A percentile compares a stretch with the other conserved stretches of the same genome.
Conservation (phyloP, 2,797 vertebrate species). For the Muscicapa striata region DNA sequence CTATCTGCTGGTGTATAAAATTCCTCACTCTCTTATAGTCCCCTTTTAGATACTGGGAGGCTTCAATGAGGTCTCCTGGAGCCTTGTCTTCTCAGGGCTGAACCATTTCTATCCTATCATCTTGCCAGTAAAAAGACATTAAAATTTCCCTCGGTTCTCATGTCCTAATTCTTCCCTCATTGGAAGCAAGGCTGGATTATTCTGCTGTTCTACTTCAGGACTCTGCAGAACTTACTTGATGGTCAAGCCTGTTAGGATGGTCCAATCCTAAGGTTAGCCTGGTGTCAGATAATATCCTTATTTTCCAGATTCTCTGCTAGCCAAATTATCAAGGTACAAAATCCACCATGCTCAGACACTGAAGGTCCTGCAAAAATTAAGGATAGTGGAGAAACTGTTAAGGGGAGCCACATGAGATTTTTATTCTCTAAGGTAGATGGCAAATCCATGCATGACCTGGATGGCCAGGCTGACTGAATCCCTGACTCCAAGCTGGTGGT, state of each 20-base stretch:
- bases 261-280: not conserved
- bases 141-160: not conserved
- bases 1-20: not conserved
- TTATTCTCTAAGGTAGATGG: not conserved
- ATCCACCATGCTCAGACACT: not conserved
- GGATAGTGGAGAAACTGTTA: not conserved
- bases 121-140: not conserved
- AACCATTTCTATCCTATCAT: not conserved
- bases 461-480: not conserved
- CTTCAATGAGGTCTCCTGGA: rapidly evolving
- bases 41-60: not conserved
- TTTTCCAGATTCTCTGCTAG: not conserved
- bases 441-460: not conserved
- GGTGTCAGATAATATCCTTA: not conserved
- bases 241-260: not conserved
- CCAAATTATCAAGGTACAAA: not conserved
- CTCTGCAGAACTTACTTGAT: not conserved
- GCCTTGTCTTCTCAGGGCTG: not conserved
- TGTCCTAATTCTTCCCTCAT: not conserved
- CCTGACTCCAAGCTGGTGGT: not conserved
- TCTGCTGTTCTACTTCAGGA: not conserved
- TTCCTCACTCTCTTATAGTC: not conserved
- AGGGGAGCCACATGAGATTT: not conserved
- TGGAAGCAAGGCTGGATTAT: not conserved
- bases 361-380: not conserved